A percentile compares a stretch with the other conserved stretches of the same genome.
Evolutionary conservation across 1,140 invertebrate species (phyloP).

Genomic region (Philopotamus ludificatus): DNA sequence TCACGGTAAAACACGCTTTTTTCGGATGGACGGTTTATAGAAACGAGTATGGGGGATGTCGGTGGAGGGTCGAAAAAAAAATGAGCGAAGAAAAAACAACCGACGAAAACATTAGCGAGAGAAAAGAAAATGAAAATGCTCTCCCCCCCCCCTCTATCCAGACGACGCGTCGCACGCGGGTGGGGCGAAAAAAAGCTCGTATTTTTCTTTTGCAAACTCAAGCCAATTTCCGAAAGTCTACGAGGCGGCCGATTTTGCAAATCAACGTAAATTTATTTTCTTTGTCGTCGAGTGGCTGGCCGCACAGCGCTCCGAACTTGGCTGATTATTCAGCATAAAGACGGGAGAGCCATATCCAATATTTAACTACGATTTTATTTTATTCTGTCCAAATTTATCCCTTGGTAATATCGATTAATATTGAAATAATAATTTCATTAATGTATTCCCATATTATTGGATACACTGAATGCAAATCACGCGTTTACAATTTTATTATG

Average conservation of each 20-base stretch:
- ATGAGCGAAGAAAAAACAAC: conserved; percentile 25
- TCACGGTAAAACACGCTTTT: conserved; percentile 20
- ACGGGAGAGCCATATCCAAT: conserved; percentile 37
- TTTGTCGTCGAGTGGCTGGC: conserved; percentile 37
- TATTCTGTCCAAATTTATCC: too few species aligned
- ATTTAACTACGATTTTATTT: conserved; percentile 42
- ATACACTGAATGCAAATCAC: too few species aligned
- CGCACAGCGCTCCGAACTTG: conserved; percentile 33
- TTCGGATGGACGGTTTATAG: conserved; percentile 12
- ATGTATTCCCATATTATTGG: too few species aligned
- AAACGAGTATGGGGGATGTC: conserved; percentile 4
- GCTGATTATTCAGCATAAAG: conserved; percentile 36
- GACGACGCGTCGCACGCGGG: too few species aligned
- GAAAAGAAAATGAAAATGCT: conserved; percentile 39
- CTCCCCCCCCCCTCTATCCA: conserved; percentile 17
- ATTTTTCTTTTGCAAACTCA: conserved; percentile 40
- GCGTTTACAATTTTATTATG: too few species aligned
- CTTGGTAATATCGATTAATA: too few species aligned
- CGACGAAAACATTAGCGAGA: conserved; percentile 40
- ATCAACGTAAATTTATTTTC: conserved; percentile 43
- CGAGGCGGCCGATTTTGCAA: conserved; percentile 40
- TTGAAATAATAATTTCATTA: too few species aligned
- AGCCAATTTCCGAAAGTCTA: conserved; percentile 37
- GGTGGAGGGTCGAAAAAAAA: neutral
- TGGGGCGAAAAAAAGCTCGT: conserved; percentile 33